Evolutionary conservation across 2,797 vertebrate genomes (phyloP).

Genomic region (Muscicapa striata): DNA sequence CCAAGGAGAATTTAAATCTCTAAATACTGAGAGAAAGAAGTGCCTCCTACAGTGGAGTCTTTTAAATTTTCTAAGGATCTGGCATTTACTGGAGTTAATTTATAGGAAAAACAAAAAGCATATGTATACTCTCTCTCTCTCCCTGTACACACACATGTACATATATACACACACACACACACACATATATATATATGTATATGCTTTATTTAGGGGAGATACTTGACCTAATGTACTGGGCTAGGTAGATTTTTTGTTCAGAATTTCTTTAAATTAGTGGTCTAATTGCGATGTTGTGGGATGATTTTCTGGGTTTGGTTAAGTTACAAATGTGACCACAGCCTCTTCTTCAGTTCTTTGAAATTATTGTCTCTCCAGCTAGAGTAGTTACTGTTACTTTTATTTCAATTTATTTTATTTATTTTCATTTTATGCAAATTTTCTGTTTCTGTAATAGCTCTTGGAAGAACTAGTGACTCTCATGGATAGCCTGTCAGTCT

Average conservation of each 20-base stretch:
- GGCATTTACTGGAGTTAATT: background rate
- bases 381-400: background rate
- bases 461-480: constrained; percentile 91
- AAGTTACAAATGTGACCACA: background rate
- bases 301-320: background rate
- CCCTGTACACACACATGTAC: too few species aligned
- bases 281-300: background rate
- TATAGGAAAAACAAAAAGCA: background rate
- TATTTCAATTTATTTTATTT: background rate
- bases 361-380: background rate
- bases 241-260: background rate
- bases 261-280: background rate
- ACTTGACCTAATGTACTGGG: background rate
- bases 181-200: too few species aligned
- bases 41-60: background rate
- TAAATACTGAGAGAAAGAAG: background rate
- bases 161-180: background rate
- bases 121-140: background rate
- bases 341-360: background rate
- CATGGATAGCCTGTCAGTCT: constrained; percentile 92
- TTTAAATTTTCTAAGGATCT: background rate
- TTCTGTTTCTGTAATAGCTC: constrained; percentile 70
- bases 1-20: background rate
- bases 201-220: background rate
- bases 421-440: background rate